A percentile compares a stretch with the other conserved stretches of the same genome.
These are phyloP conservation scores for Rhinolophus sinicus DNA, from an alignment of 2,113 vertebrate species.

Conservation along the genomic window DNA sequence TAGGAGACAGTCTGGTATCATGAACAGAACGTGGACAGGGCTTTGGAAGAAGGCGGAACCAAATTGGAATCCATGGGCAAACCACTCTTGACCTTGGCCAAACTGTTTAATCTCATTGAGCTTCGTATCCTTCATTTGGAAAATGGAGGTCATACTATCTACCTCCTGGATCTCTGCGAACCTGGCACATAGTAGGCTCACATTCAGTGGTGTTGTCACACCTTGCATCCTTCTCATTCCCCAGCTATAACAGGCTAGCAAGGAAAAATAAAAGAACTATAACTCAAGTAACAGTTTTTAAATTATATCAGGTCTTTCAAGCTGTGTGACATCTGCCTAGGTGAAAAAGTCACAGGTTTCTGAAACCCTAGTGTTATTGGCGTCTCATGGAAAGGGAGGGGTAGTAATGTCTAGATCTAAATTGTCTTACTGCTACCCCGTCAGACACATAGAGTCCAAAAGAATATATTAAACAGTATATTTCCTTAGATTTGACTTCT, in stretches of 20 bases:
- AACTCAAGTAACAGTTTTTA: neutral
- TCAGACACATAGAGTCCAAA: neutral
- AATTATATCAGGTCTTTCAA: neutral
- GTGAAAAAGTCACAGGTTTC: neutral
- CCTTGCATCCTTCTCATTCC: neutral
- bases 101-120: neutral
- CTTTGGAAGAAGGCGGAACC: neutral
- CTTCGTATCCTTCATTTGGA: neutral
- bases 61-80: neutral
- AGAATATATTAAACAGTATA: neutral
- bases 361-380: neutral
- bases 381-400: neutral
- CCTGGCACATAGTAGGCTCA: neutral
- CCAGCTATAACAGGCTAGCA: neutral
- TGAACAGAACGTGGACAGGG: neutral
- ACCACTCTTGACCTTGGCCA: neutral
- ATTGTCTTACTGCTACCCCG: neutral
- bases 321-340: neutral
- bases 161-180: neutral
- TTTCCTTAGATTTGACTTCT: constrained; percentile 3
- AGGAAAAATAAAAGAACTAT: neutral
- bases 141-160: neutral
- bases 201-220: neutral
- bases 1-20: neutral
- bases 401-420: neutral